Base-by-base conservation (phyloP, 1,140 invertebrate genomes). In the Papilio glaucus region DNA sequence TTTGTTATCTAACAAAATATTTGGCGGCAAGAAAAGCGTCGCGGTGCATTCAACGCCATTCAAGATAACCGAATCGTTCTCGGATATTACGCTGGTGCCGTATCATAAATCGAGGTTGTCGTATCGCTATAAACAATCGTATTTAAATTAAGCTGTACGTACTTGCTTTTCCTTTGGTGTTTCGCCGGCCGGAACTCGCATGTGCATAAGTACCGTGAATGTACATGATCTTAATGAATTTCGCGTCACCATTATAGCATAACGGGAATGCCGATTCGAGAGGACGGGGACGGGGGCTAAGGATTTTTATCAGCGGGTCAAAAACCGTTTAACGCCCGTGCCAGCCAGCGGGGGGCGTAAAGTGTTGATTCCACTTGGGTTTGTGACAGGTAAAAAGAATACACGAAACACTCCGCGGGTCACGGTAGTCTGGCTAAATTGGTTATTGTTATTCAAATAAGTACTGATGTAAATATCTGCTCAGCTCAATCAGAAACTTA, bases 221-320 rank as follows among this genome's bases (percentile, higher is more conserved):
- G 41, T 63, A 60, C 29, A 13, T 41, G 65, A 67, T 45, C 9
- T 45, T 72, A 79, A 76, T 75, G 77, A 79, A 77, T 76, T 81
- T 70, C 24, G 67, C 60, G 42, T 74, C 79, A 81, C 60, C 77
- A 74, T 81, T 81, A 79, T 77, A 71, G 10, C 24, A 63, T 77
- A 82, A 82, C 77, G 80, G 80, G 72, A 76, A 74, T 60, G 29
- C 21, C 41, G 61, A 65, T 74, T 75, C 21, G 39, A 67, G 60
- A 39, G 12, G 37, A 61, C 49, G 13, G 37, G 38, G 49, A 37
- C 29, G 49, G 15, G 41, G 45, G 60, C 21, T 37, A n/a, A 29
- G 38, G 49, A 38, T 71, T 49, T 72, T 77, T 75, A 77, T 74
- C 72, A 73, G 24, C 42, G 53, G 80, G 77, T 82, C 77, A 82